A percentile compares a stretch with the other conserved stretches of the same genome.
These are phyloP conservation scores for Lipotes vexillifer DNA, from an alignment of 2,113 vertebrate species.

Conservation along the genomic window DNA sequence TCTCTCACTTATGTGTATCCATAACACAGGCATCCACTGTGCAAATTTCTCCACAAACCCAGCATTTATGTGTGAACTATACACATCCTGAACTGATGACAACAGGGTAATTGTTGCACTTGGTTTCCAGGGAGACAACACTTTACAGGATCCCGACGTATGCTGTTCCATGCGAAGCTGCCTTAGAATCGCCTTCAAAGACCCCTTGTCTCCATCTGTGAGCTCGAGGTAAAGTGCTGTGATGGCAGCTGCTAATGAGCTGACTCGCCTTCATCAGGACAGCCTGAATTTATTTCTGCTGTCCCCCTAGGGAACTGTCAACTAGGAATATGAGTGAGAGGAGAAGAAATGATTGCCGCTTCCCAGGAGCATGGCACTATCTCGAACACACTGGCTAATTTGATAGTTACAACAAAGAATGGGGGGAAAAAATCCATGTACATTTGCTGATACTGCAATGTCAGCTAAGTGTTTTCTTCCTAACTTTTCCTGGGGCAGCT, in stretches of 20 bases:
- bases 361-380: conserved; percentile 1
- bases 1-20: neutral
- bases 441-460: conserved; percentile 2
- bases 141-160: conserved; percentile 48
- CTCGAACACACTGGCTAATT: conserved; percentile 3
- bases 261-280: conserved; percentile 49
- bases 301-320: conserved; percentile 47
- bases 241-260: conserved; percentile 68
- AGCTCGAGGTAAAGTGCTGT: conserved; percentile 46
- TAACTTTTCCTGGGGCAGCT: neutral
- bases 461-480: conserved; percentile 44
- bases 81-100: conserved; percentile 48
- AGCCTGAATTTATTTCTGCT: conserved; percentile 55
- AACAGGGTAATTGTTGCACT: conserved; percentile 66
- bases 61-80: conserved; percentile 47
- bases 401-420: conserved; percentile 15
- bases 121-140: conserved; percentile 69
- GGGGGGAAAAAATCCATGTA: neutral
- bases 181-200: conserved; percentile 66
- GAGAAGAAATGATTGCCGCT: conserved; percentile 26
- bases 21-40: conserved; percentile 38
- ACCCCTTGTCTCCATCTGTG: conserved; percentile 61
- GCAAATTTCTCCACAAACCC: conserved; percentile 54
- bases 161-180: neutral
- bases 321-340: conserved; percentile 36